Base-by-base conservation (phyloP, 2,888 invertebrate genomes). In the Schrankia costaestrigalis region DNA sequence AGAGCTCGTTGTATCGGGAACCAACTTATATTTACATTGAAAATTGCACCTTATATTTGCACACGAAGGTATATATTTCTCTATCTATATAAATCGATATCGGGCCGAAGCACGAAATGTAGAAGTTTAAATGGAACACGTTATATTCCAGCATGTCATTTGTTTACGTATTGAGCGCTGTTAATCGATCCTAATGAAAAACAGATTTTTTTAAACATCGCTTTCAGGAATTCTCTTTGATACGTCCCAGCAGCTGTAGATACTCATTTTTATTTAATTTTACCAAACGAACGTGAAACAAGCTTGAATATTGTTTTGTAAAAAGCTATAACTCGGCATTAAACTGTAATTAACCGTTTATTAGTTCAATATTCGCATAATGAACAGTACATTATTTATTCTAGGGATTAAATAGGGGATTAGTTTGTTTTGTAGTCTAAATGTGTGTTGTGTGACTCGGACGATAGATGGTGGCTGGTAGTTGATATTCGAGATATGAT, bases 1-100 rank as follows among this genome's bases (percentile, higher is more conserved):
- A 71, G 60, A 66, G 62, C 63, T 64, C 53, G 51, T 53, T 66
- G 59, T 68, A 71, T 67, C 52, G 64, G 56, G 41, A 59, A 64
- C 50, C 42, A 60, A 65, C 59, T 41, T 48, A 41, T 26, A 50
- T 57, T 59, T 55, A 28, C 59, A 62, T 51, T 55, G 49, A 35
- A 76, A 69, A 64, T 53, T 42, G 40, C 26, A 55, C 67, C 50
- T 54, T 71, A 61, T 55, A 34, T 21, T 50, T 25, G 26, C 35
- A 30, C 10, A 3, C 4, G 31, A 53, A 49, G 45, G 42, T 32
- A 35, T 31, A 56, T 35, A 46, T 41, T 56, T 12, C 41, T 32
- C 27, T 43, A 46, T 29, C 32, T 11, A 25, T 31, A 14, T 26
- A 30, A 46, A 52, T 56, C 48, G 42, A 59, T 56, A 56, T 47